These are phyloP conservation scores for Plebejus anna DNA, from an alignment of 2,888 invertebrate species.

Conservation along the genomic window DNA sequence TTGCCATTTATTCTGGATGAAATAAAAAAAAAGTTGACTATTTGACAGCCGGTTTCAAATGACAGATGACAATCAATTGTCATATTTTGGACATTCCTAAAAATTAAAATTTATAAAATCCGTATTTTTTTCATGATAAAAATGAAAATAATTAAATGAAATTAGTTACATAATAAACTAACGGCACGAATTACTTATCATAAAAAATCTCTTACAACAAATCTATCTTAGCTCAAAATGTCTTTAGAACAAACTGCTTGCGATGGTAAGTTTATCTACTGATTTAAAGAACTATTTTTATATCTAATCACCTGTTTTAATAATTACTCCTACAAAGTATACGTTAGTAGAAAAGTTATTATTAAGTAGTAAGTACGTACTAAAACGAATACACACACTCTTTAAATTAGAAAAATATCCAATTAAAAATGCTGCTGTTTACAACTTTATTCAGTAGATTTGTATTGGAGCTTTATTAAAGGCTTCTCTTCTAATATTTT, in stretches of 20 bases:
- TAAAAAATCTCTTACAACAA: background rate
- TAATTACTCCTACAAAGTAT: background rate
- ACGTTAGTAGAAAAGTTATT: background rate
- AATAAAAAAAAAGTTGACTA: no score
- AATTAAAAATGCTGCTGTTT: conserved; percentile 29
- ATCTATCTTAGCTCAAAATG: conserved; percentile 66
- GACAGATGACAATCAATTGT: background rate
- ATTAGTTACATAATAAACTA: background rate
- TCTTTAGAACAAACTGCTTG: conserved; percentile 94
- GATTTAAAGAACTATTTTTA: background rate
- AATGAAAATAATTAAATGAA: background rate
- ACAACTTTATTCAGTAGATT: background rate
- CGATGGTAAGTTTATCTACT: conserved; percentile 83
- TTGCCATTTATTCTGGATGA: no score
- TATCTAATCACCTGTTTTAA: background rate
- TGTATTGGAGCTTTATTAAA: conserved; percentile 31
- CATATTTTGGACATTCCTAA: background rate
- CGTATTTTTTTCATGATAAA: background rate
- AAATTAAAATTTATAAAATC: background rate
- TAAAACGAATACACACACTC: background rate
- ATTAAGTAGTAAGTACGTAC: background rate
- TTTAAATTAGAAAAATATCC: background rate
- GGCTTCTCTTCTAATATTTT: conserved; percentile 36
- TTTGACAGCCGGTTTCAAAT: background rate
- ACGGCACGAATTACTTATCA: background rate